These are phyloP conservation scores for Adela reaumurella DNA, from an alignment of 2,888 invertebrate species.

Conservation along the genomic window DNA sequence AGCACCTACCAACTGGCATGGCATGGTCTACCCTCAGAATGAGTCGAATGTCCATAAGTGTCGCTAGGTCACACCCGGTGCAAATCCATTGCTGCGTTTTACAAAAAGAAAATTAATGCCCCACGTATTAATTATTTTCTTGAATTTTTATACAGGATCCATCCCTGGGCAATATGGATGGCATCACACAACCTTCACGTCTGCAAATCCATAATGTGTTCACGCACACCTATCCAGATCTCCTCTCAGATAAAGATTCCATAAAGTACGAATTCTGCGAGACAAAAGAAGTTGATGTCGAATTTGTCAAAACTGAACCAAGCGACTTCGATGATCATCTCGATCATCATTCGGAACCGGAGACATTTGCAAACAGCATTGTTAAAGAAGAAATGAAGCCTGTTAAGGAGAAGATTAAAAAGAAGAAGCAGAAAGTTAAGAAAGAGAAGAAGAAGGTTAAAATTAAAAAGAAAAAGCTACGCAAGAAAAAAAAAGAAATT, in stretches of 20 bases:
- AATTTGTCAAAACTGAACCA: background rate
- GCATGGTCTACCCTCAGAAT: no score
- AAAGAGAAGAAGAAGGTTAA: constrained; percentile 5
- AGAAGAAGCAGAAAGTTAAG: constrained; percentile 6
- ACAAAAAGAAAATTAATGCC: no score
- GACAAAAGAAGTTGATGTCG: background rate
- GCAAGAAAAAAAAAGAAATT: background rate
- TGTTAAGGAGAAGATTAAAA: no score
- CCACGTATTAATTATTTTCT: no score
- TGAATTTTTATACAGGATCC: background rate
- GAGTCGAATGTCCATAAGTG: no score
- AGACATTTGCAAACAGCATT: constrained; percentile 24
- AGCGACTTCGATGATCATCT: background rate
- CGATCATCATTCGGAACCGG: constrained; percentile 23
- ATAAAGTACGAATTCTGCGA: background rate
- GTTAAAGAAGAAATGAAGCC: background rate
- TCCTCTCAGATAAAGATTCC: background rate
- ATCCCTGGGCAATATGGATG: background rate
- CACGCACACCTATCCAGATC: background rate
- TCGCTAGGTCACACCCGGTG: no score
- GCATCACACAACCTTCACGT: background rate
- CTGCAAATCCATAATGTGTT: background rate
- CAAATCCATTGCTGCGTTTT: no score
- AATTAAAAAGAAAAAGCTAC: background rate
- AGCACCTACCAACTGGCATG: no score